phyloP scores from a whole-genome alignment of 1,140 invertebrate species.

The Meloidogyne hapla region DNA sequence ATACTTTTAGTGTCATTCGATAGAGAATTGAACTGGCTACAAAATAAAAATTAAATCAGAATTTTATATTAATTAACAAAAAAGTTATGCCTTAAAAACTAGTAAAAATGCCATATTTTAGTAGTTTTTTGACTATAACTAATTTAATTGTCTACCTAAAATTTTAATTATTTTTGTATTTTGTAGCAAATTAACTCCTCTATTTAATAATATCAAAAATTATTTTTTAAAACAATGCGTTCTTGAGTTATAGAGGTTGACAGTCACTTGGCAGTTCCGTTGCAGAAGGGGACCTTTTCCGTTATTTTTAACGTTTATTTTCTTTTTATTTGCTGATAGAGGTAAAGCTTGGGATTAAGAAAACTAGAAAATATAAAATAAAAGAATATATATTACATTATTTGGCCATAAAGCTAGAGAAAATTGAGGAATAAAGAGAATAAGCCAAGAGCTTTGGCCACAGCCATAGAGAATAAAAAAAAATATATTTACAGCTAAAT shows the following conservation, averaged over 20 bases:
- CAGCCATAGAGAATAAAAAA: background rate
- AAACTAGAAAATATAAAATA: background rate
- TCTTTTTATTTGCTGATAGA: background rate
- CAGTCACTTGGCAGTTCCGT: background rate
- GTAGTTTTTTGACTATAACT: background rate
- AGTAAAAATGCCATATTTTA: background rate
- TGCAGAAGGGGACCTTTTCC: background rate
- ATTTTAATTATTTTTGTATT: background rate
- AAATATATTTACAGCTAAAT: no score
- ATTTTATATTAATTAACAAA: background rate
- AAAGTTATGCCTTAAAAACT: background rate
- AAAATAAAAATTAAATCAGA: background rate
- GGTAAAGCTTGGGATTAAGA: background rate
- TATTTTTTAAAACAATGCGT: background rate
- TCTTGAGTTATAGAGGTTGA: background rate
- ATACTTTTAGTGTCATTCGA: background rate
- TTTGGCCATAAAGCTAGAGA: background rate
- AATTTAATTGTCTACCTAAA: background rate
- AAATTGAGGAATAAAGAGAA: background rate
- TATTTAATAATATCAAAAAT: background rate
- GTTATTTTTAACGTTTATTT: background rate
- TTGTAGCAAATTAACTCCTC: background rate
- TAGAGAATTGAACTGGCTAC: background rate
- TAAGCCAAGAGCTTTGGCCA: background rate
- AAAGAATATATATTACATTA: background rate